Percentiles rank a stretch among this genome's conserved stretches.
These are phyloP conservation scores for Saccopteryx bilineata DNA, from an alignment of 2,113 vertebrate species.

Conservation along the genomic window DNA sequence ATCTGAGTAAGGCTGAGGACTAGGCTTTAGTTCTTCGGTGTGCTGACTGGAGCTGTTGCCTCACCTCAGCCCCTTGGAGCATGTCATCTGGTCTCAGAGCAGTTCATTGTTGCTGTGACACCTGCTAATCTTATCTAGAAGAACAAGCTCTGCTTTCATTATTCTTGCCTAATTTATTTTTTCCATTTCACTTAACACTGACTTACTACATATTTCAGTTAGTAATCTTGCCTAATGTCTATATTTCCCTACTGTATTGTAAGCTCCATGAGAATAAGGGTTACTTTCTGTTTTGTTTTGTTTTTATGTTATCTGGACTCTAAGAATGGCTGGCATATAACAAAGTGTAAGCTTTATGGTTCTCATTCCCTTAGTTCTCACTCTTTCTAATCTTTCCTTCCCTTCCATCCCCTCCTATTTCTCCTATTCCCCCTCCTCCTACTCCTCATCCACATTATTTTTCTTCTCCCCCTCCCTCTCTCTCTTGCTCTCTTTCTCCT, in stretches of 20 bases:
- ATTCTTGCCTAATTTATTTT: not conserved
- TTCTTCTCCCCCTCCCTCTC: not conserved
- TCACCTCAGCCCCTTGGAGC: too few species aligned
- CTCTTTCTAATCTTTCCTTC: not conserved
- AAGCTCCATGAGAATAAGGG: not conserved
- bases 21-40: too few species aligned
- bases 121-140: not conserved
- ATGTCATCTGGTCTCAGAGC: too few species aligned
- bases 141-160: not conserved
- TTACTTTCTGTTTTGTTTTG: not conserved
- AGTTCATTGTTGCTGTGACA: too few species aligned
- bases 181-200: not conserved
- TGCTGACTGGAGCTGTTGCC: too few species aligned
- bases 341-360: not conserved
- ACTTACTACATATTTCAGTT: not conserved
- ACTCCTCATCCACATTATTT: too few species aligned
- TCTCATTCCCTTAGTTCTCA: not conserved
- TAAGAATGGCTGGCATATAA: not conserved
- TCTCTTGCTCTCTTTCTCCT: slow-evolving; percentile 64
- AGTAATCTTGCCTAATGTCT: not conserved
- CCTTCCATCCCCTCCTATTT: not conserved
- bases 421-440: not conserved
- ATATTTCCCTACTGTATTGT: not conserved
- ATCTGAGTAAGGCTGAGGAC: too few species aligned
- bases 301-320: not conserved